phyloP scores from a whole-genome alignment of 2,113 vertebrate species.

The Leptodactylus fuscus region DNA sequence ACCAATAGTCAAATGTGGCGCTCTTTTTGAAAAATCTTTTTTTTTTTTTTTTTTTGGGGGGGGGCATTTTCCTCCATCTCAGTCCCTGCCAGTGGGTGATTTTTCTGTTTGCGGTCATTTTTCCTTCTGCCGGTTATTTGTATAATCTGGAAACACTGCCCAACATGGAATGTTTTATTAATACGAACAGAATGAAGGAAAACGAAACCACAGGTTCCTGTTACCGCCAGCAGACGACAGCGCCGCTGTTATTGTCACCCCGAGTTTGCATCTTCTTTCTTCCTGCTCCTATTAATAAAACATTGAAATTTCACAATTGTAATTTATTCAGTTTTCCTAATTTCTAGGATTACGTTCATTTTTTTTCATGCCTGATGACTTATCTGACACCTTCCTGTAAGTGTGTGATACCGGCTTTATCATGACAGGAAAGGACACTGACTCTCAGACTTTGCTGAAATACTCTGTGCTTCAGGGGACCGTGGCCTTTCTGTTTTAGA shows the following conservation, averaged over 20 bases:
- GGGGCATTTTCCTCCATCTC: no score
- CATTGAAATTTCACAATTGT: background rate
- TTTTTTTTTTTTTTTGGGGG: no score
- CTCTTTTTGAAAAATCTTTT: no score
- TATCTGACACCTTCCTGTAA: no score
- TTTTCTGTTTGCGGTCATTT: background rate
- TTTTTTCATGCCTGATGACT: no score
- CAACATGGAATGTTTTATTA: conserved; percentile 49
- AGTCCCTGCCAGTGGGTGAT: no score
- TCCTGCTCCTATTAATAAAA: conserved; percentile 42
- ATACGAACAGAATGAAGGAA: conserved; percentile 50
- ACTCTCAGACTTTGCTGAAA: no score
- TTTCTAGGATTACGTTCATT: background rate
- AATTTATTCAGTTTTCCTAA: background rate
- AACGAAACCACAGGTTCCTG: conserved; percentile 39
- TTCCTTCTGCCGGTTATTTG: background rate
- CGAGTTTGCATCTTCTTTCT: background rate
- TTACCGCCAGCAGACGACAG: conserved; percentile 8
- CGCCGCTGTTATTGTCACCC: background rate
- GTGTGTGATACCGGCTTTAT: no score
- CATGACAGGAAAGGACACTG: no score
- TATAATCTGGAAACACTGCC: background rate
- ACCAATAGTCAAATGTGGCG: no score
- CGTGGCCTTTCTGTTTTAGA: no score
- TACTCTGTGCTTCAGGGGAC: no score